A percentile compares a stretch with the other conserved stretches of the same genome.
Evolutionary conservation across 2,797 vertebrate genomes (phyloP).

Genomic region (Poeciliopsis gracilis): DNA sequence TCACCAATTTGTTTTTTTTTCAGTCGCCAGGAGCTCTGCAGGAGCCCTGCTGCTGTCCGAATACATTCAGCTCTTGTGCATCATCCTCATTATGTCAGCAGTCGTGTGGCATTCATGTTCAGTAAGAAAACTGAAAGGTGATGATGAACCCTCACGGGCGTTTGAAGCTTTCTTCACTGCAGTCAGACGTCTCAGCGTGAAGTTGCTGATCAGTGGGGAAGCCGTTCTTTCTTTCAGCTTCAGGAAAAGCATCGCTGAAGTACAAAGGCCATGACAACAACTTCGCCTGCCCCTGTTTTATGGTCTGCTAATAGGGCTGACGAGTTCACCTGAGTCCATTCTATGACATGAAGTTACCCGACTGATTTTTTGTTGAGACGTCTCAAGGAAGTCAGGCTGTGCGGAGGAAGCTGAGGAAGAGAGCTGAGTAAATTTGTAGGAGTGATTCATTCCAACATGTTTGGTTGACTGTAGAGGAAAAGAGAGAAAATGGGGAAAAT

Average conservation of each 20-base stretch:
- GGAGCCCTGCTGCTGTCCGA: not conserved
- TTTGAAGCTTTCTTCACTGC: not conserved
- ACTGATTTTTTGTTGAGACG: not conserved
- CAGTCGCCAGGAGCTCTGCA: too few species aligned
- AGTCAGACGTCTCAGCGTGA: not conserved
- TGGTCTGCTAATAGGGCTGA: not conserved
- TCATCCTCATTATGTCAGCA: not conserved
- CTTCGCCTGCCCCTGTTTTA: not conserved
- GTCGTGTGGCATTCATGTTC: not conserved
- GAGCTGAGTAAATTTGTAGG: not conserved
- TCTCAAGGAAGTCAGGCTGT: not conserved
- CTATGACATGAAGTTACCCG: not conserved
- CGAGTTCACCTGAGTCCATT: not conserved
- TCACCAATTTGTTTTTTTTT: not conserved
- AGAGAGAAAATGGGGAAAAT: not conserved
- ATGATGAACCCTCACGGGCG: not conserved
- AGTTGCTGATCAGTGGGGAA: not conserved
- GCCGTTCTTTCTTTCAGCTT: not conserved
- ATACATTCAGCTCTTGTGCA: not conserved
- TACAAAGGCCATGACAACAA: not conserved
- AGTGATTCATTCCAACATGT: not conserved
- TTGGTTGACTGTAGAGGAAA: not conserved
- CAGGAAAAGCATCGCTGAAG: not conserved
- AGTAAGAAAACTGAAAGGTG: not conserved
- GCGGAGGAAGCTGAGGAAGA: not conserved